Evolutionary conservation across 2,888 invertebrate species (phyloP), one percentile per base, ranked within the genome.

Genomic region (Escarpia spicata): DNA sequence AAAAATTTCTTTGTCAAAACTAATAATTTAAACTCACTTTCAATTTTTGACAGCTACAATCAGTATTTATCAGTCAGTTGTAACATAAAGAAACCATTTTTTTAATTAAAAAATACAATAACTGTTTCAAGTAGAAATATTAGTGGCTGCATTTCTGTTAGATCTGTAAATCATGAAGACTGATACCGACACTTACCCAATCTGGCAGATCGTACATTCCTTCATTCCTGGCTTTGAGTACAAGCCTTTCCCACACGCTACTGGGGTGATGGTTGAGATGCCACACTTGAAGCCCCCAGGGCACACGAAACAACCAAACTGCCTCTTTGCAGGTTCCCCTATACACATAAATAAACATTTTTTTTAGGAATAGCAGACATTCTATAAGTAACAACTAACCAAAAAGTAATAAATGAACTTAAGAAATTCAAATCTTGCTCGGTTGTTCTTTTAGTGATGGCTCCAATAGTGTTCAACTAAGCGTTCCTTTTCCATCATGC

Each of bases 201-300:
- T 94, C 94, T 95, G 94, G 94, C 96, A 96, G 37, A 92, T 92
- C 0, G 94, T 95, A 93, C 96, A 96, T 0, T 93, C 93, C 3
- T 94, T 93, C 91, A 95, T 95, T 8, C 95, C 95, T 6, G 93
- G 94, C 91, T 95, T 94, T 0, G 96, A 95, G 93, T 95, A 96
- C 15, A 92, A 94, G 3, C 96, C 96, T 26, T 92, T 92, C 15
- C 95, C 95, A 94, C 96, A 96, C 2, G 93, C 93, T 0, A 92
- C 43, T 0, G 96, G 96, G 8, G 92, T 93, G 75, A 95, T 94
- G 0, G 95, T 95, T 12, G 94, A 95, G 19, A 94, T 93, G 0
- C 92, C 92, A 94, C 96, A 96, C 44, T 93, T 95, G 43, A 94
- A 95, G 2, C 96, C 96, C 15, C 95, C 96, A 0, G 96, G 95